Evolutionary conservation across 1,140 invertebrate species (phyloP).

Genomic region (Papilio polyxenes): DNA sequence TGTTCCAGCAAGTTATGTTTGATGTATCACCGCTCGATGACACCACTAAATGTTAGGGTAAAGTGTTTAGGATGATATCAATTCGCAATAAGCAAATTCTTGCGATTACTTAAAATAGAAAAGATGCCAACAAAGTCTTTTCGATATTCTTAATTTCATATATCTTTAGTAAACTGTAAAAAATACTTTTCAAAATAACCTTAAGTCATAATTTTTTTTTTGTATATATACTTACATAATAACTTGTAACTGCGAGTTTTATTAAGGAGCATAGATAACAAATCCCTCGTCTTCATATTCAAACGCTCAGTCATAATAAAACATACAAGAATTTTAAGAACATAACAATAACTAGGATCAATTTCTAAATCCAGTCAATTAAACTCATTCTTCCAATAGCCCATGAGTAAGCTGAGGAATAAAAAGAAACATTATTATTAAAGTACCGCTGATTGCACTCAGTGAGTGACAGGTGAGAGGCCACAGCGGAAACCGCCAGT

Average conservation of each 20-base stretch:
- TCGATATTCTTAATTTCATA: too few species aligned
- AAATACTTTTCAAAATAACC: too few species aligned
- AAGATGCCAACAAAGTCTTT: too few species aligned
- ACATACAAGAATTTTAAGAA: neutral
- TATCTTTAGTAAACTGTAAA: too few species aligned
- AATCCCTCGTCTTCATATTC: neutral
- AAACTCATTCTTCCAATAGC: neutral
- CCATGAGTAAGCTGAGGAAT: constrained; percentile 41
- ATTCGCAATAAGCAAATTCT: neutral
- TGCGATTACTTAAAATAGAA: neutral
- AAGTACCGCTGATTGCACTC: constrained; percentile 60
- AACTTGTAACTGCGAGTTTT: too few species aligned
- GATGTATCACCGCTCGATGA: constrained; percentile 49
- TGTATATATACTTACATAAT: too few species aligned
- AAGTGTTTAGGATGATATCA: constrained; percentile 36
- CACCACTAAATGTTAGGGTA: constrained; percentile 40
- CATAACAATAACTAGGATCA: constrained; percentile 8
- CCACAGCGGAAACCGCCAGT: constrained; percentile 61
- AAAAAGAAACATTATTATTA: constrained; percentile 56
- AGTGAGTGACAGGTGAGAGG: constrained; percentile 65
- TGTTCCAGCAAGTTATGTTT: constrained; percentile 45
- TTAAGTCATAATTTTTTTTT: too few species aligned
- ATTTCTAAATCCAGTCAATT: constrained; percentile 19
- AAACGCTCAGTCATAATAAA: neutral
- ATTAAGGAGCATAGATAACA: neutral